A percentile compares a stretch with the other conserved stretches of the same genome.
These are phyloP conservation scores for Anguilla anguilla DNA, from an alignment of 2,797 vertebrate genomes.

Conservation along the genomic window DNA sequence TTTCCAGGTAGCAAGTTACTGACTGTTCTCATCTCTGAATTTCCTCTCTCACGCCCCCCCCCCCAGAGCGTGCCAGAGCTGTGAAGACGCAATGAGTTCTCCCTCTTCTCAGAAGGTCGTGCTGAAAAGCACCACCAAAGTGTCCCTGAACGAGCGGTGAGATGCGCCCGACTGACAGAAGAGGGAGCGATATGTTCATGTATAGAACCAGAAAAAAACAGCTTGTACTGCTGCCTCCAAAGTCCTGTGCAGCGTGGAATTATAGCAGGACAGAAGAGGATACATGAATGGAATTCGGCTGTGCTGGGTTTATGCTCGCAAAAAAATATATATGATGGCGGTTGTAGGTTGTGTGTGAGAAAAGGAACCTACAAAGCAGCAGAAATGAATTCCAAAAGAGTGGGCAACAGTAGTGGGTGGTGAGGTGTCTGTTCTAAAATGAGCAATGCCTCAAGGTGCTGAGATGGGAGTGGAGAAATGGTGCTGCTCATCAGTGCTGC, in stretches of 20 bases:
- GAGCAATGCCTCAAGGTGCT: conserved; percentile 38
- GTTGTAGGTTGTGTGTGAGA: background rate
- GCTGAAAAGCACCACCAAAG: conserved; percentile 99
- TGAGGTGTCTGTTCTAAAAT: conserved; percentile 50
- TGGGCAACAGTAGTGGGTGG: conserved; percentile 57
- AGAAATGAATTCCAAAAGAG: conserved; percentile 41
- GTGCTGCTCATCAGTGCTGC: conserved; percentile 16
- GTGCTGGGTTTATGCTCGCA: conserved; percentile 64
- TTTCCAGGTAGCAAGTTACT: background rate
- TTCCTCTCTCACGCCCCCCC: background rate
- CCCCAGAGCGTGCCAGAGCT: conserved; percentile 51
- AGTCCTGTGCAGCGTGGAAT: conserved; percentile 45
- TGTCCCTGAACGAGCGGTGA: conserved; percentile 99
- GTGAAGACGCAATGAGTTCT: conserved; percentile 82
- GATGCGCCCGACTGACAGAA: conserved; percentile 76
- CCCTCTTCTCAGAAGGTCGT: conserved; percentile 95
- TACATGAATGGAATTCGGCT: conserved; percentile 56
- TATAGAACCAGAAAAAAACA: conserved; percentile 62
- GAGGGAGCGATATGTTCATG: conserved; percentile 55
- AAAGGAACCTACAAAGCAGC: background rate
- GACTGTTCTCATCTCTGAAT: background rate
- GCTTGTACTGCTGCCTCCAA: conserved; percentile 44
- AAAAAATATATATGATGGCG: conserved; percentile 32
- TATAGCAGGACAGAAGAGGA: conserved; percentile 57
- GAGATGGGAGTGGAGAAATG: conserved; percentile 41